phyloP scores from a whole-genome alignment of 1,140 invertebrate species.

The Apis florea region DNA sequence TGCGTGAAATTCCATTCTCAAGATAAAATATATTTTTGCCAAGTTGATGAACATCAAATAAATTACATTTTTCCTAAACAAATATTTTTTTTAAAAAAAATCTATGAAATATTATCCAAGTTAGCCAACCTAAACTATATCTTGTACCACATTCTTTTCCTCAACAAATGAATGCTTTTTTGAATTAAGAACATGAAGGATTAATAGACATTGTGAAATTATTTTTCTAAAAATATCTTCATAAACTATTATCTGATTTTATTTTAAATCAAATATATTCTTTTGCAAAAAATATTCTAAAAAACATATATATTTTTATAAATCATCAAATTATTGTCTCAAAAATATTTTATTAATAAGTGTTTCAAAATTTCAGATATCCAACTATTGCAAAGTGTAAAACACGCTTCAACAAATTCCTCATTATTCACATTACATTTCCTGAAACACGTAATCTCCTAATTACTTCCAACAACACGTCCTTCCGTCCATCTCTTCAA shows the following conservation, averaged over 20 bases:
- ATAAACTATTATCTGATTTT: no score
- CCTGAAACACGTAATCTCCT: background rate
- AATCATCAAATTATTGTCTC: no score
- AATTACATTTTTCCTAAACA: background rate
- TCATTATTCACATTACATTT: background rate
- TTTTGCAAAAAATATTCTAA: no score
- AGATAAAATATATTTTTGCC: background rate
- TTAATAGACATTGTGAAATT: background rate
- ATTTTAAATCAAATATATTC: no score
- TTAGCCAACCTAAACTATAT: background rate
- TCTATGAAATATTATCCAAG: background rate
- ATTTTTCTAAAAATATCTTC: background rate
- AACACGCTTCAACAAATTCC: background rate
- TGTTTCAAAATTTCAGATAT: no score
- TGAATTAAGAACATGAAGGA: no score
- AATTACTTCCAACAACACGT: background rate
- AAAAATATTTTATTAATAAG: no score
- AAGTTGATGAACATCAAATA: background rate
- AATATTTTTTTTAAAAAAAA: background rate
- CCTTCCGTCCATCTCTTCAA: no score
- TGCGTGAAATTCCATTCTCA: background rate
- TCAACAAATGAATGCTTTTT: no score
- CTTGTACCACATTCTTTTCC: no score
- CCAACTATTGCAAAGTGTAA: no score
- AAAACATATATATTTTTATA: no score